Conservation (phyloP, 2,113 vertebrate species). For the Chrysemys picta region DNA sequence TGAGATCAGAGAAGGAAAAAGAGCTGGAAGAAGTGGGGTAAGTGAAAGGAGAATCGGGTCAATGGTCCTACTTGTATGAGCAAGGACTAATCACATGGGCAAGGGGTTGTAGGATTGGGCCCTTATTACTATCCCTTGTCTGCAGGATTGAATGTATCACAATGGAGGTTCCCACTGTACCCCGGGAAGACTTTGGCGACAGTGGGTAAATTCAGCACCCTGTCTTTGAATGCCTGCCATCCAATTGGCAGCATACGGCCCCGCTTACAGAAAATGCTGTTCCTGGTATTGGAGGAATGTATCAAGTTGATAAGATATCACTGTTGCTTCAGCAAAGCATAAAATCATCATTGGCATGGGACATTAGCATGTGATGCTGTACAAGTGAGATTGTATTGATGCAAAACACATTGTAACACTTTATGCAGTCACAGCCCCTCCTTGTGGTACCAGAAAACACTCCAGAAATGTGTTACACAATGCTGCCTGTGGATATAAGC, state of each 20-base stretch:
- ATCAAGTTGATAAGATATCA: neutral
- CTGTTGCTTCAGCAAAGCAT: neutral
- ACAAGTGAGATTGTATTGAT: neutral
- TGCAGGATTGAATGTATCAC: neutral
- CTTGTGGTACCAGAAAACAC: no score
- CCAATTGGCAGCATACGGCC: neutral
- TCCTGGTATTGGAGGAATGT: neutral
- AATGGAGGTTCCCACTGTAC: neutral
- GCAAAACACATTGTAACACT: neutral
- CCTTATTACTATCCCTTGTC: fast-evolving
- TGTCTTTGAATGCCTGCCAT: neutral
- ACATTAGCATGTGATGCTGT: no score
- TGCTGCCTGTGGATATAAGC: neutral
- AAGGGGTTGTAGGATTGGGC: neutral
- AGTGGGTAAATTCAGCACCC: neutral
- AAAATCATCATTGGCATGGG: neutral
- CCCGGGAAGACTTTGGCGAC: no score
- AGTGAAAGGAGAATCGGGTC: neutral
- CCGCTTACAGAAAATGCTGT: neutral
- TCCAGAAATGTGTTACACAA: neutral
- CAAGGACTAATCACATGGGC: neutral
- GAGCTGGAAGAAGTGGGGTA: neutral
- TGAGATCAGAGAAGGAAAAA: neutral
- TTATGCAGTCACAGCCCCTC: neutral
- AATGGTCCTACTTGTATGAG: neutral